A percentile compares a stretch with the other conserved stretches of the same genome.
Evolutionary conservation across 2,113 vertebrate species (phyloP).

Genomic region (Plecturocebus donacophilus): DNA sequence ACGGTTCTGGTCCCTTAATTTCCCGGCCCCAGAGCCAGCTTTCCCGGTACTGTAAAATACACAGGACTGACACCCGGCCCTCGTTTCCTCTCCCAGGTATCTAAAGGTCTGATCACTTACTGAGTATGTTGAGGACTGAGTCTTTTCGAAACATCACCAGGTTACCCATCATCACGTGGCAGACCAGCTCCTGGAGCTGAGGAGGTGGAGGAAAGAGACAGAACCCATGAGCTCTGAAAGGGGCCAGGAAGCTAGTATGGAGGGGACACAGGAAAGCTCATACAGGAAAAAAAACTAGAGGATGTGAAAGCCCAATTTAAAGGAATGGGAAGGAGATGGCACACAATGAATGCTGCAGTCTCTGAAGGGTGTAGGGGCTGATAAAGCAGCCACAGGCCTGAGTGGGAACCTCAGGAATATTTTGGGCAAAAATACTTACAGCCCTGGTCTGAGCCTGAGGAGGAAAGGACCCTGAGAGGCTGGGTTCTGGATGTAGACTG

Average conservation of each 20-base stretch:
- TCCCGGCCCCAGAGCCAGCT: neutral
- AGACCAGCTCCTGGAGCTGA: conserved; percentile 97
- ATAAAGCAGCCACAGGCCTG: neutral
- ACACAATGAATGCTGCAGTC: accelerated
- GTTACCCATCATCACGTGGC: conserved; percentile 98
- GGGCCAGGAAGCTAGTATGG: neutral
- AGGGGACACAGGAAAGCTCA: neutral
- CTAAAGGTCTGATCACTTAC: conserved; percentile 83
- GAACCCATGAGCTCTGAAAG: neutral
- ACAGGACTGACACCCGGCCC: neutral
- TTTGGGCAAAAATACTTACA: neutral
- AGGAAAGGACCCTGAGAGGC: neutral
- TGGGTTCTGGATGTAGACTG: neutral
- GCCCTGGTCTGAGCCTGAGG: neutral
- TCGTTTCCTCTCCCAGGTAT: neutral
- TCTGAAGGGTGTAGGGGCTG: neutral
- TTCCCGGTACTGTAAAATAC: neutral
- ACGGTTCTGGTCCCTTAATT: neutral
- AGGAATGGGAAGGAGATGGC: neutral
- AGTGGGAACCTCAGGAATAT: neutral
- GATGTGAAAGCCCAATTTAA: neutral
- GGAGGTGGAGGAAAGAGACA: neutral
- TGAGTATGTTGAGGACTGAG: conserved; percentile 97
- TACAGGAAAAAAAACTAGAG: neutral
- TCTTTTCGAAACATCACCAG: conserved; percentile 99